Base-by-base conservation (phyloP, 2,113 vertebrate species). In the Psittacara wagleri region DNA sequence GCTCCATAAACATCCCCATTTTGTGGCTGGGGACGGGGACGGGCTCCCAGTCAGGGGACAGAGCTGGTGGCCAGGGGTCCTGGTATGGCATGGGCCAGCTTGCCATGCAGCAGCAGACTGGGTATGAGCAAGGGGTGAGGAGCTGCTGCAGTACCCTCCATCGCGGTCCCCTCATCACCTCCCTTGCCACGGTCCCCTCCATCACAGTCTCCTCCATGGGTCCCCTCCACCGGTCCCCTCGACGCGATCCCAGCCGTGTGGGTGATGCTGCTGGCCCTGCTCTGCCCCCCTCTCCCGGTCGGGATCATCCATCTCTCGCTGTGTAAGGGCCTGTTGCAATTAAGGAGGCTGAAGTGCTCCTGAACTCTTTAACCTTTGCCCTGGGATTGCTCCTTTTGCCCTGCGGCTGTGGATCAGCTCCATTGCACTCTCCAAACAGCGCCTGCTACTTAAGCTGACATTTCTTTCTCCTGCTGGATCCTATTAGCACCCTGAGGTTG, bases 301-400 rank as follows among this genome's bases (percentile, higher is more conserved):
- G 8, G 16, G 76, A 29, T 28, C 51, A 92, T 95, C 96, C 83
- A 66, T 95, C 96, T 96, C 76, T 63, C 20, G 6, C 85, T 24
- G 55, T 52, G 86, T 79, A 75, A 92, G 94, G 92, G 62, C 96
- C 94, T 68, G 84, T 85, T 93, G 92, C 93, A 85, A 92, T 83
- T 94, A 86, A 83, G 83, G 84, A 52, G 86, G 84, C 83, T 84
- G 92, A 91, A 91, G 95, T 87, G 92, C 84, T 96, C 93, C 93
- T 96, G 96, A 97, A 97, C 91, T 91, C 84, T 97, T 93, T 97
- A 96, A 95, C 94, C 97, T 97, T 93, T 97, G 97, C 95, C 96
- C 96, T 27, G 63, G 83, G 90, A 93, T 95, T 96, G 94, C 95
- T 95, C 94, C 86, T 96, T 96, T 88, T 86, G 95, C 95, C 97